Percentiles rank a stretch among this genome's conserved stretches.
Evolutionary conservation across 2,888 invertebrate genomes (phyloP).

Genomic region (Elysia crispata): DNA sequence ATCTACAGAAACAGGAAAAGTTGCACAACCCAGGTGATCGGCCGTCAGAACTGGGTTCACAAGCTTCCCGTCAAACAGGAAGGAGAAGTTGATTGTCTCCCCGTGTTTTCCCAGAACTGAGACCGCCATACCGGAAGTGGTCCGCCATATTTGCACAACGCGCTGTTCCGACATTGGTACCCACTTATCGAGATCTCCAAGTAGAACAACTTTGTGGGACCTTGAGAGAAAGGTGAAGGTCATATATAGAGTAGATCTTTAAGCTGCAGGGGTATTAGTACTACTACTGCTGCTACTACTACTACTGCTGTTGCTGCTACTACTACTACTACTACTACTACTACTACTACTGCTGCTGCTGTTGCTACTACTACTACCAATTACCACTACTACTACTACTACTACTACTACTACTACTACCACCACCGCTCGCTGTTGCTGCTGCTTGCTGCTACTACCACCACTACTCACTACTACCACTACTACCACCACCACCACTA

Average conservation of each 20-base stretch:
- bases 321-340: neutral
- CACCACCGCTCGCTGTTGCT: conserved; percentile 30
- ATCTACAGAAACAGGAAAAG: neutral
- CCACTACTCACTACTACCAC: neutral
- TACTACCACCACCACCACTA: conserved; percentile 3
- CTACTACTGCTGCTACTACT: too few relatives aligned
- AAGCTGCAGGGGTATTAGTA: too few relatives aligned
- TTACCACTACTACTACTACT: conserved; percentile 35
- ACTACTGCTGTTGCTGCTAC: too few relatives aligned
- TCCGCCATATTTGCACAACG: conserved; percentile 44
- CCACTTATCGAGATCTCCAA: conserved; percentile 58
- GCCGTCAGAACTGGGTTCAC: neutral
- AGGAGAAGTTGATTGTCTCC: conserved; percentile 47
- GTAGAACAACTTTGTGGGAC: conserved; percentile 45
- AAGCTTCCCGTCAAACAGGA: conserved; percentile 40
- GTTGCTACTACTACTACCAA: neutral
- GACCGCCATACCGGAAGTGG: conserved; percentile 43
- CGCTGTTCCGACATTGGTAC: conserved; percentile 58
- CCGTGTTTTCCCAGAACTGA: conserved; percentile 47
- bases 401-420: conserved; percentile 40
- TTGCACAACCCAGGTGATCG: conserved; percentile 31
- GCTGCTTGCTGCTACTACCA: conserved; percentile 24
- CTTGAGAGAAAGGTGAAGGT: neutral
- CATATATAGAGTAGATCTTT: neutral
- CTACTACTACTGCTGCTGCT: neutral